These are phyloP conservation scores for Picus viridis DNA, from an alignment of 2,797 vertebrate genomes.

Conservation along the genomic window DNA sequence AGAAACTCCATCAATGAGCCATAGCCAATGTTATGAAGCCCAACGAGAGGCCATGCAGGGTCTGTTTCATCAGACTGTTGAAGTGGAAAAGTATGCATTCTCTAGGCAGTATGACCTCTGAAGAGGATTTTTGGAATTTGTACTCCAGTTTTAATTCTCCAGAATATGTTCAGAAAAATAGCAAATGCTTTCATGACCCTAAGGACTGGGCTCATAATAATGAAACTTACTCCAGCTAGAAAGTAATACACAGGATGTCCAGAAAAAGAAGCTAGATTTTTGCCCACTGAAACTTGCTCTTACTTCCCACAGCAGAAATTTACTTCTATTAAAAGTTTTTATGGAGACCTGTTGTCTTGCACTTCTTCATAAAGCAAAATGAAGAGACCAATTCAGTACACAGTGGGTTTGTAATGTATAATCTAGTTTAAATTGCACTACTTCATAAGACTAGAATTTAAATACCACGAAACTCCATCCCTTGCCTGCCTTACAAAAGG, in stretches of 20 bases:
- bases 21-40: rapidly evolving
- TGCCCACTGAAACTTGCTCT: not conserved
- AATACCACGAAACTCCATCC: not conserved
- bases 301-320: not conserved
- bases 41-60: not conserved
- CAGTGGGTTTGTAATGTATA: not conserved
- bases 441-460: not conserved
- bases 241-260: not conserved
- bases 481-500: not conserved
- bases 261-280: not conserved
- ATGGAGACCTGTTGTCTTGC: not conserved
- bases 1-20: not conserved
- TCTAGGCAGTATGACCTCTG: not conserved
- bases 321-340: not conserved
- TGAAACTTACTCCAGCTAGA: not conserved
- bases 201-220: not conserved
- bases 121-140: not conserved
- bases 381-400: not conserved
- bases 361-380: not conserved
- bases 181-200: not conserved
- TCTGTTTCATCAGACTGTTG: not conserved
- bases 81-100: not conserved
- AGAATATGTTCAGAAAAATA: not conserved
- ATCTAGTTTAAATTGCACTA: not conserved
- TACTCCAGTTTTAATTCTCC: not conserved